Evolutionary conservation across 2,113 vertebrate species (phyloP).

Genomic region (Amphiprion ocellaris): DNA sequence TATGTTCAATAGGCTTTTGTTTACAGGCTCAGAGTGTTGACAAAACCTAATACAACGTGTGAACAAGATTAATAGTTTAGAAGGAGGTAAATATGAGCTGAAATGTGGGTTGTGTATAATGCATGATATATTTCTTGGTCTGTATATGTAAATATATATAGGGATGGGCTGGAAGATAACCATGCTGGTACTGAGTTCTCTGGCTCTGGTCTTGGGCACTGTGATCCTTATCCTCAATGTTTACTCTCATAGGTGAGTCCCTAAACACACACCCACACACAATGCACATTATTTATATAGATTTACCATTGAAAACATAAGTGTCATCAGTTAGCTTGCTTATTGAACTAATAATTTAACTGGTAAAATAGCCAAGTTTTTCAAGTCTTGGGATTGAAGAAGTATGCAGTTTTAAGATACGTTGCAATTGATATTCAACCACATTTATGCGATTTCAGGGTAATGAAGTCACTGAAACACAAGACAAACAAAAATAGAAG

Average conservation of each 20-base stretch:
- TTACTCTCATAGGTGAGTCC: conserved; percentile 87
- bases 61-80: neutral
- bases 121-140: neutral
- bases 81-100: neutral
- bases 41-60: neutral
- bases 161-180: conserved; percentile 90
- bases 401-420: neutral
- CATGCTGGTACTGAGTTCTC: conserved; percentile 89
- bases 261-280: neutral
- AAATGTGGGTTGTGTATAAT: conserved; percentile 4
- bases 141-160: conserved; percentile 55
- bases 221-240: conserved; percentile 88
- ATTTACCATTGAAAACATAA: neutral
- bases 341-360: neutral
- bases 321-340: neutral
- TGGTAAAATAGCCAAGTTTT: neutral
- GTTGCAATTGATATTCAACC: neutral
- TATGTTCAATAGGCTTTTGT: conserved; percentile 16
- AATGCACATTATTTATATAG: neutral
- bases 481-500: neutral
- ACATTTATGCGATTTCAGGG: neutral
- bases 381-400: neutral
- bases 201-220: conserved; percentile 88
- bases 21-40: neutral
- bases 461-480: neutral